These are phyloP conservation scores for Malurus elegans DNA, from an alignment of 2,113 vertebrate genomes.

Conservation along the genomic window DNA sequence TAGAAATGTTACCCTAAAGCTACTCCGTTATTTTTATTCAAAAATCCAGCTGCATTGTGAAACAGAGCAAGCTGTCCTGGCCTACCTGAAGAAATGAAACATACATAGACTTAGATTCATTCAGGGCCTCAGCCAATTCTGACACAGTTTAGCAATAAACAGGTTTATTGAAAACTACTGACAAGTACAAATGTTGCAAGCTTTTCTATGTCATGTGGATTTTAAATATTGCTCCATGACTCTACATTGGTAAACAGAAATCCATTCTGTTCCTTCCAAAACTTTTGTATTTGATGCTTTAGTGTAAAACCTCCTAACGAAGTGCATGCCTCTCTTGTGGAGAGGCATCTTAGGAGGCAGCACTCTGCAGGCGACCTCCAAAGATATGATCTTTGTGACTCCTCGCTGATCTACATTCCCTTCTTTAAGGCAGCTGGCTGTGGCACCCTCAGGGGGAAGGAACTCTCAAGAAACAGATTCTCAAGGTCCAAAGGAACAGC, in stretches of 20 bases:
- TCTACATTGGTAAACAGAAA: neutral
- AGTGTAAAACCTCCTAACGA: neutral
- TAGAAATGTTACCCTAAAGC: neutral
- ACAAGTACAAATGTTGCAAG: neutral
- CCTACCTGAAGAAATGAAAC: neutral
- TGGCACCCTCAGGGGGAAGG: neutral
- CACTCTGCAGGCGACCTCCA: neutral
- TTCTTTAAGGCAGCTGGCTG: neutral
- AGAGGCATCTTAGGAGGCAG: neutral
- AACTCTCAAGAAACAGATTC: neutral
- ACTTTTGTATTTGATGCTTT: neutral
- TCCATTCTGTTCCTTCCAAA: neutral
- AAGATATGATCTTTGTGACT: neutral
- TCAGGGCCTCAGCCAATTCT: neutral
- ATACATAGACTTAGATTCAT: neutral
- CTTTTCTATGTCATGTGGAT: neutral
- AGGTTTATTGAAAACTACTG: neutral
- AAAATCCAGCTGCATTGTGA: neutral
- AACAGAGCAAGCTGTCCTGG: neutral
- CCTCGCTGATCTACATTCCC: neutral
- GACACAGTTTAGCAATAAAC: neutral
- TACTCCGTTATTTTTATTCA: neutral
- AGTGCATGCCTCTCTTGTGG: accelerated
- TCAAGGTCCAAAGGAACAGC: neutral
- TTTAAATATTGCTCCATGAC: neutral